These are phyloP conservation scores for Sminthurides aquaticus DNA, from an alignment of 2,888 invertebrate genomes.

Conservation along the genomic window DNA sequence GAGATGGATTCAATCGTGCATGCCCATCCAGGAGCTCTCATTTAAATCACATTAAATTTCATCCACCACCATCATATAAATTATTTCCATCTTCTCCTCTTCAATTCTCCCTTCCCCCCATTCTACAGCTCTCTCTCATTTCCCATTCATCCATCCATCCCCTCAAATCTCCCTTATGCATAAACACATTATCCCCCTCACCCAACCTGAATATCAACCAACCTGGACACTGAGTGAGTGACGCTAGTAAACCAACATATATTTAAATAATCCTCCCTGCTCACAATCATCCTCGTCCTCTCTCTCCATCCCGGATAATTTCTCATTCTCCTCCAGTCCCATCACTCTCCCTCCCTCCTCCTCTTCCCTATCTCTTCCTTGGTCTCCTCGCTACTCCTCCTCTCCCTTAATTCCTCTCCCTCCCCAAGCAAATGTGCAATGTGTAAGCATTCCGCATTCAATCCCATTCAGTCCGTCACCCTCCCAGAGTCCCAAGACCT, in stretches of 20 bases:
- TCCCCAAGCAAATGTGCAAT: background rate
- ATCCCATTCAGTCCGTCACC: background rate
- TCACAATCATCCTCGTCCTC: no score
- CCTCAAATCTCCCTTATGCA: background rate
- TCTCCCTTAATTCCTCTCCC: background rate
- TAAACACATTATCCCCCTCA: background rate
- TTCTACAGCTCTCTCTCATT: no score
- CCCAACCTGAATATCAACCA: background rate
- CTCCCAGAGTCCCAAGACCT: background rate
- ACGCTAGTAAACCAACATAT: background rate
- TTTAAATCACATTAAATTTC: constrained; percentile 8
- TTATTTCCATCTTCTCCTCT: background rate
- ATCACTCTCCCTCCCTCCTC: background rate
- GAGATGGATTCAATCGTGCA: background rate
- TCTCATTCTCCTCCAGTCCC: no score
- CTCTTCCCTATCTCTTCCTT: background rate
- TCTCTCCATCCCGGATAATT: background rate
- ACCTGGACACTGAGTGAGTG: background rate
- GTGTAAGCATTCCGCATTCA: constrained; percentile 1
- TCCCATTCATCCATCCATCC: background rate
- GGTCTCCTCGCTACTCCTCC: background rate
- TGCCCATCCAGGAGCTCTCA: constrained; percentile 1
- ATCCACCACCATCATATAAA: constrained; percentile 3
- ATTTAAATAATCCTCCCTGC: background rate
- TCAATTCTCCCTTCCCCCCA: background rate